Evolutionary conservation across 2,888 invertebrate genomes (phyloP), one percentile per base, ranked within the genome.

Genomic region (Gisinianus flammeolus): DNA sequence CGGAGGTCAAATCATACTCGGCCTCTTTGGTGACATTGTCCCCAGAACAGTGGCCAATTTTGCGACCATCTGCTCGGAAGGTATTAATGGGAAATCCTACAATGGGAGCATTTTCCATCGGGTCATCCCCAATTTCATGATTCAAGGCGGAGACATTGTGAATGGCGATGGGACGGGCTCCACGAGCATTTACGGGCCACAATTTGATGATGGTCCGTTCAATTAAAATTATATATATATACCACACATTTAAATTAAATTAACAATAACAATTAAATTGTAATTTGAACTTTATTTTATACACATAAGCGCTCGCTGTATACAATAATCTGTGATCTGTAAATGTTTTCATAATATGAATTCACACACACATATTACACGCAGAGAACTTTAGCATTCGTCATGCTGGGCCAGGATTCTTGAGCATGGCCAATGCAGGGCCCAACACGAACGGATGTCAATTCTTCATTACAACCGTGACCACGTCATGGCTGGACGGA

Each of bases 21-120:
- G 96, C 0, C 88, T 97, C n/a, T 95, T 96, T 88, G 96, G 96
- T 0, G 92, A 95, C 81, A 88, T 92, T 73, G 93, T 92, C 0
- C 97, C 97, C 1, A 93, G 92, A 87, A 93, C 97, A 0, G 94
- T 93, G 0, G 90, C 92, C 85, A 97, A 97, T 87, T 97, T 97
- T 86, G 90, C 92, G 82, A 90, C 92, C n/a, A 89, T 97, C 44
- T 93, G 95, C 28, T 89, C 91, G 10, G 90, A 90, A 28, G 94
- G 94, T 6, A 90, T 94, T 77, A 89, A 92, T 82, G 94, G 93
- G 26, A 91, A 90, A 86, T 91, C 91, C 1, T 97, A 95, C 86
- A 91, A 91, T 83, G 94, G 93, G 19, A 91, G 93, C 3, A 90
- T 88, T 83, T 95, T 97, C 87, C 95, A 95, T 88, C 90, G 96